Conservation (phyloP, 64 coral and sea anemone genomes). For the Cladopsammia gracilis region DNA sequence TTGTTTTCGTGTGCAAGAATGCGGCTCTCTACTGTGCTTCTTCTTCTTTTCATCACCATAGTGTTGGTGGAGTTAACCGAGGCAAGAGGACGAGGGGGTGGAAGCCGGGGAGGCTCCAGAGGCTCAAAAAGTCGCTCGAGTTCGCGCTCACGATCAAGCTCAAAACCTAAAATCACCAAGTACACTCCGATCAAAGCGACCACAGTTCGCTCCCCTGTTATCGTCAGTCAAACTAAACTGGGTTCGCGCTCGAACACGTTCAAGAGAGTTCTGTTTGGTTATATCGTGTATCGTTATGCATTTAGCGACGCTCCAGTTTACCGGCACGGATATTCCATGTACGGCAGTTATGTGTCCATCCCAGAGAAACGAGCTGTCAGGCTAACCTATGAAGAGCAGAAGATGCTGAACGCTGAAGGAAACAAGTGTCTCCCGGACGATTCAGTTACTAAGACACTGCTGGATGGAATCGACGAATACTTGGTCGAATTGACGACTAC, state of each 20-base stretch:
- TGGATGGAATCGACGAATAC: not conserved
- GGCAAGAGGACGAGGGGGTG: not conserved
- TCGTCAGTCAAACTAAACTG: not conserved
- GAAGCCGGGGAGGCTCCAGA: not conserved
- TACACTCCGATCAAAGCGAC: conserved; percentile 1
- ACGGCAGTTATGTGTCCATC: not conserved
- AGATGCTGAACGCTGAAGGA: not conserved
- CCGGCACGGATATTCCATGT: not conserved
- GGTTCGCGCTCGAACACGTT: not conserved
- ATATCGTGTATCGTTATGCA: not conserved
- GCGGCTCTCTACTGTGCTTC: not conserved
- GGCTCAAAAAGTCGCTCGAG: no score
- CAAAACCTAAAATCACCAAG: not conserved
- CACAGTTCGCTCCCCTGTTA: conserved; percentile 1
- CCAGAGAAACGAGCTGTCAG: not conserved
- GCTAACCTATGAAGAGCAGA: not conserved
- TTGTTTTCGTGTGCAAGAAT: not conserved
- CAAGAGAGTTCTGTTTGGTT: not conserved
- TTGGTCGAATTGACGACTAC: not conserved
- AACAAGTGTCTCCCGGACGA: not conserved
- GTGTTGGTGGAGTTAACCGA: not conserved
- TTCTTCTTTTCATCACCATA: not conserved
- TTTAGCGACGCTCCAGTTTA: not conserved
- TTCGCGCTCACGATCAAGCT: not conserved
- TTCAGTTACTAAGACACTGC: not conserved